phyloP scores from a whole-genome alignment of 2,797 vertebrate genomes.

The Gymnothorax reevesii region DNA sequence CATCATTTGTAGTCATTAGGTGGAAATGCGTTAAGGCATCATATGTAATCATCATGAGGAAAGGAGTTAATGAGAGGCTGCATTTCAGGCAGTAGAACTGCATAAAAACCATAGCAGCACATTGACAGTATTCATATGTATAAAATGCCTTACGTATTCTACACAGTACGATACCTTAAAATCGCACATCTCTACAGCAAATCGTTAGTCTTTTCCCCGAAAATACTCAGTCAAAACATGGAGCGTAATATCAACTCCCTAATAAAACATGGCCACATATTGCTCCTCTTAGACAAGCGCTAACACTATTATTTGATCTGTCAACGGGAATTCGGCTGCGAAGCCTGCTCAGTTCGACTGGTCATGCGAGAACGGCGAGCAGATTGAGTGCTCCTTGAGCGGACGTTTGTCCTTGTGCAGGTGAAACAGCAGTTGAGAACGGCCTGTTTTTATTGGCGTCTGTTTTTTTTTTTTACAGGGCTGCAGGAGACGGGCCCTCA shows the following conservation, averaged over 20 bases:
- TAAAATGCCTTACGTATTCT: neutral
- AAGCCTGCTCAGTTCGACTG: neutral
- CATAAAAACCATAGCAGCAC: neutral
- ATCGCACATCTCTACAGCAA: neutral
- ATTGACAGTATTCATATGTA: neutral
- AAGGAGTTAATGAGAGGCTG: neutral
- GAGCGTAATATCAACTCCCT: neutral
- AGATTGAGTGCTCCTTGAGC: neutral
- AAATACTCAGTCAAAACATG: neutral
- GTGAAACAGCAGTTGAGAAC: neutral
- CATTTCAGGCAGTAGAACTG: neutral
- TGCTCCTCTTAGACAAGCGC: neutral
- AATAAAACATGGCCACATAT: neutral
- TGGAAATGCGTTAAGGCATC: too few relatives aligned
- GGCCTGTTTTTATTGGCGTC: conserved; percentile 23
- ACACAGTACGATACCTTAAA: neutral
- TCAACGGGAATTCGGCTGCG: neutral
- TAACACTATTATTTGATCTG: neutral
- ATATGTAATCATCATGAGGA: neutral
- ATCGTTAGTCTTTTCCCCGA: neutral
- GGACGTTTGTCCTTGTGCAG: neutral
- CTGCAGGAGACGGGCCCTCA: conserved; percentile 10
- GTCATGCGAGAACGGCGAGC: conserved; percentile 13
- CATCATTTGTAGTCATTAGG: too few relatives aligned
- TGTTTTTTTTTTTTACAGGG: conserved; percentile 23